Evolutionary conservation across 30 jellyfish, hydroid and myxozoan genomes (phyloP).

Genomic region (Sanderia malayensis): DNA sequence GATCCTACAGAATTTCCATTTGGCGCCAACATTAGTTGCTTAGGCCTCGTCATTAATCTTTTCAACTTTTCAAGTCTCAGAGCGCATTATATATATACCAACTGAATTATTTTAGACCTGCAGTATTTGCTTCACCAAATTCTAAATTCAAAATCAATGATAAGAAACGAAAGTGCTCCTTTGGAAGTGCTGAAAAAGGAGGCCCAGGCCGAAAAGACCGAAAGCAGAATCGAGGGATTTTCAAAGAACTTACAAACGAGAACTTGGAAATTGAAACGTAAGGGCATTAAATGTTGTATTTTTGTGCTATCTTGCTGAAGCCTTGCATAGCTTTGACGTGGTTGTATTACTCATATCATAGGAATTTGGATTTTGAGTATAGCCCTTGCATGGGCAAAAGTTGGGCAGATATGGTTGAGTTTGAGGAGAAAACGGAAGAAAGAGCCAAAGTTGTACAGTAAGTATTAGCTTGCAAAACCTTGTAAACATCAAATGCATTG

Average conservation of each 20-base stretch:
- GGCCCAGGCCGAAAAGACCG: no score
- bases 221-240: conserved; percentile 6
- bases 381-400: conserved; percentile 22
- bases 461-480: no score
- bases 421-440: conserved; percentile 20
- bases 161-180: conserved; percentile 41
- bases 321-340: no score
- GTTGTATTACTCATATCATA: no score
- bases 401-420: conserved; percentile 63
- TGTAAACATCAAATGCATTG: no score
- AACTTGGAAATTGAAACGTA: no score
- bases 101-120: background rate
- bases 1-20: no score
- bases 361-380: conserved; percentile 18
- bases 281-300: no score
- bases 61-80: no score
- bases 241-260: background rate
- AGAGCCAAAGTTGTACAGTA: conserved; percentile 25
- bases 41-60: background rate
- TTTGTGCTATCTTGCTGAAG: no score
- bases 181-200: conserved; percentile 58
- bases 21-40: background rate
- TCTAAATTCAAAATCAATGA: conserved; percentile 10
- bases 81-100: no score
- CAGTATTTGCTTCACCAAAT: conserved; percentile 45